Base-by-base conservation (phyloP, 1,140 invertebrate species). In the Drosophila jambulina region DNA sequence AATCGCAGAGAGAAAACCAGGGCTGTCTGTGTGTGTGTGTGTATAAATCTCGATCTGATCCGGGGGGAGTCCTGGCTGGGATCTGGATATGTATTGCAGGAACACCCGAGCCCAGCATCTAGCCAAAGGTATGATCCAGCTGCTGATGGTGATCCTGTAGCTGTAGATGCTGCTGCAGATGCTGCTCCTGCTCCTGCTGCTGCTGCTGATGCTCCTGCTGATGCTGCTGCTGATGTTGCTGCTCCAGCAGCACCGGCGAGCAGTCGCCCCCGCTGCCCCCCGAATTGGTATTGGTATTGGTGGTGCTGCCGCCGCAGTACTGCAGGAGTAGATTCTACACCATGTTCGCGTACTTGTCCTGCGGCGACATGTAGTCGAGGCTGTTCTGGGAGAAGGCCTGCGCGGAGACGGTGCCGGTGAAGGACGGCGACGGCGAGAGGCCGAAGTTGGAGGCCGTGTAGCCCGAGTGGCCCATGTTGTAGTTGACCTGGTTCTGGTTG, bases 271-370 rank as follows among this genome's bases (percentile, higher is more conserved):
- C 48, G 36, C 63, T 87, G 59, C 83, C 72, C 45, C 60, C 76
- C 23, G 57, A 72, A n/a, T 40, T 72, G n/a, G 19, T 53, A 51
- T 51, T 49, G 48, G 48, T 49, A 49, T 56, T 81, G 59, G 59
- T 84, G 81, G 60, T 80, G 68, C 69, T 68, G 64, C 77, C 78
- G 76, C 79, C 75, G 83, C 91, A 92, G 88, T 92, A 92, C 57
- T 92, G 86, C 62, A 91, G 72, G 65, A 92, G 88, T 85, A 92
- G 90, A 88, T 93, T 91, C 92, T 93, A 93, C 92, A 92, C 92
- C 92, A 93, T 93, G 25, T 93, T 93, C 68, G 92, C 92, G 58
- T 93, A 93, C 53, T 93, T 93, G 34, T 93, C 92, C 82, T 93
- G 92, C 75, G 92, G 92, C 71, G 91, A 83, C 92, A 93, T 93